A percentile compares a stretch with the other conserved stretches of the same genome.
Evolutionary conservation across 2,888 invertebrate species (phyloP).

Genomic region (Macrosiphum euphorbiae): DNA sequence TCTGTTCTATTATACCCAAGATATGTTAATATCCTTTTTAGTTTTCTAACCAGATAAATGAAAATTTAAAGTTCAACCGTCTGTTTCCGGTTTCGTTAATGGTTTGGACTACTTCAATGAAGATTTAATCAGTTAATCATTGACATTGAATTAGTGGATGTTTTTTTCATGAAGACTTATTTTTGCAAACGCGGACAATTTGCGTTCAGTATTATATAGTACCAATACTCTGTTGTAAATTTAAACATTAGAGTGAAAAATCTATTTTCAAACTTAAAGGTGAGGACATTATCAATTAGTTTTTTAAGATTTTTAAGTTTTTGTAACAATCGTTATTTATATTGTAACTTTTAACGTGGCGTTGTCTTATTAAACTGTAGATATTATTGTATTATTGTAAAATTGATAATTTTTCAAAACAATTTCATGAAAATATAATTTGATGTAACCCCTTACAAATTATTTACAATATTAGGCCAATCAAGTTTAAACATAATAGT

Average conservation of each 20-base stretch:
- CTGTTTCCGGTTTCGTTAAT: not conserved
- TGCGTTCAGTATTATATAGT: not conserved
- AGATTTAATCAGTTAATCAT: not conserved
- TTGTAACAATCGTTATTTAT: not conserved
- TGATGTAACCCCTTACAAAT: not conserved
- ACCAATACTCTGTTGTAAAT: not conserved
- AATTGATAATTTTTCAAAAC: not conserved
- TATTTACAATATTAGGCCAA: not conserved
- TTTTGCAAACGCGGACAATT: not conserved
- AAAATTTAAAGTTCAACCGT: not conserved
- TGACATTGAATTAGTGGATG: not conserved
- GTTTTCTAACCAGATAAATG: not conserved
- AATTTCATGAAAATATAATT: not conserved
- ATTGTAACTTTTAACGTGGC: not conserved
- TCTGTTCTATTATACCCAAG: not conserved
- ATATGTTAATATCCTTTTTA: not conserved
- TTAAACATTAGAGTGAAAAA: not conserved
- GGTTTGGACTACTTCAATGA: not conserved
- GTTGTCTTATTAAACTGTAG: not conserved
- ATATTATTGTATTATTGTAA: not conserved
- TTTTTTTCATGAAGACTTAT: not conserved
- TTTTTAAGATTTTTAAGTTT: not conserved
- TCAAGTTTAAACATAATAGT: not conserved
- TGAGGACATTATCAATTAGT: not conserved
- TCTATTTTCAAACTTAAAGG: not conserved